phyloP scores from a whole-genome alignment of 2,113 vertebrate species.

The Semnornis frantzii region DNA sequence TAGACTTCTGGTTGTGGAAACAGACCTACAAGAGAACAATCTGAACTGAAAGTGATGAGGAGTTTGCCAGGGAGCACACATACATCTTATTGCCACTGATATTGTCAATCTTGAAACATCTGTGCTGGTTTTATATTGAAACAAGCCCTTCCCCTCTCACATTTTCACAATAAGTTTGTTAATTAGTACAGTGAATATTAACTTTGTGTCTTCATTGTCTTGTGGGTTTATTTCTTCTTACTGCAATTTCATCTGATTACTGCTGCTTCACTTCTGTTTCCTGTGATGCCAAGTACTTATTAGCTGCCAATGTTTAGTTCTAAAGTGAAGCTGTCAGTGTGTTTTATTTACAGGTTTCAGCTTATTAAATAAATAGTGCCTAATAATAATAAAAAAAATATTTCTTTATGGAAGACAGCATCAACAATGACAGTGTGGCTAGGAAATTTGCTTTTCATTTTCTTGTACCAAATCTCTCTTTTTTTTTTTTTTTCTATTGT shows the following conservation, averaged over 20 bases:
- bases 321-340: not conserved
- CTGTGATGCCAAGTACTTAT: not conserved
- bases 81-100: not conserved
- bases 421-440: not conserved
- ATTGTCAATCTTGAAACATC: not conserved
- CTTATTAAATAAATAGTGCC: not conserved
- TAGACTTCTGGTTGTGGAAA: not conserved
- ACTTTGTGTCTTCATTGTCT: not conserved
- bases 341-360: not conserved
- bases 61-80: not conserved
- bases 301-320: conserved; percentile 1
- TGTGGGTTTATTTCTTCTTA: not conserved
- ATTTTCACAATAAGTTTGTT: not conserved
- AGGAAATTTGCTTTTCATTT: not conserved
- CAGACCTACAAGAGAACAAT: not conserved
- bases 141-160: not conserved
- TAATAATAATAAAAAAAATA: not conserved
- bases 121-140: not conserved
- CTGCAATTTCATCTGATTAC: not conserved
- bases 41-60: not conserved
- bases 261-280: not conserved
- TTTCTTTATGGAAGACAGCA: not conserved
- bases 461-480: accelerated
- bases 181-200: conserved; percentile 6
- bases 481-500: not conserved